Percentiles rank a stretch among this genome's conserved stretches.
phyloP scores from a whole-genome alignment of 2,888 invertebrate genomes.

The Abscondita cerata region DNA sequence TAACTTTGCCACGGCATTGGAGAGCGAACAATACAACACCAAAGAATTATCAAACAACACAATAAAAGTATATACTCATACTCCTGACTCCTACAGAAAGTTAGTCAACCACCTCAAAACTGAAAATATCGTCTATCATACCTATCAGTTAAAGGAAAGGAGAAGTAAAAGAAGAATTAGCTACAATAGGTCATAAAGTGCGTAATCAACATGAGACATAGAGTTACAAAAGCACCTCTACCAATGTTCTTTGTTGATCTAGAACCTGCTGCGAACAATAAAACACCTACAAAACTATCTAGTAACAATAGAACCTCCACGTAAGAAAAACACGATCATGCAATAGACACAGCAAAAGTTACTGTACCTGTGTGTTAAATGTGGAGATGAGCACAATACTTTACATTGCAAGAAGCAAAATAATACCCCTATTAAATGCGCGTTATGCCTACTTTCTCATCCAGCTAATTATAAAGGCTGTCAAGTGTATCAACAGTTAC shows the following conservation, averaged over 20 bases:
- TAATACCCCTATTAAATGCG: background rate
- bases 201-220: slow-evolving; percentile 28
- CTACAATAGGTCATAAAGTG: slow-evolving; percentile 24
- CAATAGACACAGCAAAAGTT: background rate
- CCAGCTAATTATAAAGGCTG: background rate
- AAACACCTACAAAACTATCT: background rate
- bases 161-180: slow-evolving; percentile 21
- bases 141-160: background rate
- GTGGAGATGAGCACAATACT: background rate
- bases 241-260: slow-evolving; percentile 37
- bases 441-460: background rate
- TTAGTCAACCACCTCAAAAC: background rate
- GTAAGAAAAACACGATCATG: background rate
- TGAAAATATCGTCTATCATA: background rate
- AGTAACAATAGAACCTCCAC: background rate
- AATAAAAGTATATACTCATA: background rate
- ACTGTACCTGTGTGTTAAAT: background rate
- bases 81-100: background rate
- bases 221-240: slow-evolving; percentile 30
- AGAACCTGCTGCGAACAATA: slow-evolving; percentile 31
- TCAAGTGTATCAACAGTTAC: background rate
- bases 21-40: background rate
- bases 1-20: background rate
- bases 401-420: background rate
- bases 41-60: background rate